phyloP scores from a whole-genome alignment of 2,888 invertebrate genomes.

The Philhelius pedissequus region DNA sequence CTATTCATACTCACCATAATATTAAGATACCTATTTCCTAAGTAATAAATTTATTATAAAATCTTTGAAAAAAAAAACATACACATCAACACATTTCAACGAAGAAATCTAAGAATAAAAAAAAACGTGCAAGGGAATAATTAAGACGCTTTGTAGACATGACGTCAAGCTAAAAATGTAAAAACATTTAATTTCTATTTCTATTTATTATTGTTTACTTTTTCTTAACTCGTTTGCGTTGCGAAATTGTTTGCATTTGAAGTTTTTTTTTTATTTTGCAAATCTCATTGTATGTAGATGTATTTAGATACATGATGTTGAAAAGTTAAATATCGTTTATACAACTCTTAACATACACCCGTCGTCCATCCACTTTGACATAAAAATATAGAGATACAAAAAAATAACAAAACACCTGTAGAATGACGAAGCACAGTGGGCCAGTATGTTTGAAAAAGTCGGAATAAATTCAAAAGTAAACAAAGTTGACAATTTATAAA shows the following conservation, averaged over 20 bases:
- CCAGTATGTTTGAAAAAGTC: neutral
- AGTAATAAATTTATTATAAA: neutral
- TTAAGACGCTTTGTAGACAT: constrained; percentile 4
- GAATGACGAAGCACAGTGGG: neutral
- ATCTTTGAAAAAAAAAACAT: neutral
- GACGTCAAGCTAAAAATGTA: constrained; percentile 29
- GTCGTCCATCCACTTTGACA: neutral
- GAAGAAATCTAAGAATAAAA: neutral
- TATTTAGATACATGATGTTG: neutral
- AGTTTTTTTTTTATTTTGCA: constrained; percentile 18
- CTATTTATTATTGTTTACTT: neutral
- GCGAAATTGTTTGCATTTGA: constrained; percentile 34
- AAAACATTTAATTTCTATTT: neutral
- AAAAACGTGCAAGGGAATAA: constrained; percentile 11
- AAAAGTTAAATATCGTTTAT: neutral
- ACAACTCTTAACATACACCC: neutral
- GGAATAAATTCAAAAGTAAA: neutral
- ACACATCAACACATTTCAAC: constrained; percentile 23
- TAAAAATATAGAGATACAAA: neutral
- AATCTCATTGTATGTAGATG: neutral
- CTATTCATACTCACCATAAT: constrained; percentile 33
- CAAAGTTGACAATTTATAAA: too few relatives aligned
- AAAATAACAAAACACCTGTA: constrained; percentile 43
- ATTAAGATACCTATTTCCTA: constrained; percentile 41
- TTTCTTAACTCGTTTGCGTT: constrained; percentile 18